Evolutionary conservation across 92 coral and sea anemone genomes (phyloP), one percentile per base, ranked within the genome.

Genomic region (Epizoanthus fatuus): DNA sequence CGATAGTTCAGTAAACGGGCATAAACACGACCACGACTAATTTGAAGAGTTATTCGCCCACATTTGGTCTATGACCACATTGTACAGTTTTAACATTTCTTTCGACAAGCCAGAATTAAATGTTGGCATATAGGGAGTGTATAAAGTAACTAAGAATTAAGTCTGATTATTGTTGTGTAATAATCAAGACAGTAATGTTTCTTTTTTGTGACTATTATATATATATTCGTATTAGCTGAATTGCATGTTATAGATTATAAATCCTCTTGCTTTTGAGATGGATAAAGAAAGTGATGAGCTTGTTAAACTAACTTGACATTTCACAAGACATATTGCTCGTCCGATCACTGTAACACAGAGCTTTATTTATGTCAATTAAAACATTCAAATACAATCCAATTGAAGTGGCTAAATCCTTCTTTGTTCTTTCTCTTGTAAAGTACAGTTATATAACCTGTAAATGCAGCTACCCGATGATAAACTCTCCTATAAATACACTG

Each of bases 321-420:
- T 38, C 35, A 15, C 35, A 29, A 2, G 68, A 35, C 81, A 37
- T 15, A 55, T n/a, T 56, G 81, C 10, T 44, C 12, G 38, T 19
- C 25, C 20, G 51, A 44, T 62, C 64, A 19, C 39, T 77, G 82
- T 77, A 77, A 60, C 13, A 60, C 59, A 76, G 11, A 49, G 69
- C 62, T 67, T 58, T 58, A 19, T 59, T 58, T 58, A 77, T 17
- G 82, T 77, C 82, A 77, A 76, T 77, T 77, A 77, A 77, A 75
- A 42, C 25, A 56, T 77, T 69, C 12, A 77, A 42, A 60, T 77
- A 35, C 44, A 60, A 77, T 59, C 42, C 22, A 8, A 13, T 59
- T 44, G 53, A 49, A 19, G 62, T 62, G 56, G 53, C 65, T 76
- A 49, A 1, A 29, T 22, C 58, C 29, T 60, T 57, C 15, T 32